phyloP scores from a whole-genome alignment of 2,113 vertebrate genomes.

The Peromyscus californicus region DNA sequence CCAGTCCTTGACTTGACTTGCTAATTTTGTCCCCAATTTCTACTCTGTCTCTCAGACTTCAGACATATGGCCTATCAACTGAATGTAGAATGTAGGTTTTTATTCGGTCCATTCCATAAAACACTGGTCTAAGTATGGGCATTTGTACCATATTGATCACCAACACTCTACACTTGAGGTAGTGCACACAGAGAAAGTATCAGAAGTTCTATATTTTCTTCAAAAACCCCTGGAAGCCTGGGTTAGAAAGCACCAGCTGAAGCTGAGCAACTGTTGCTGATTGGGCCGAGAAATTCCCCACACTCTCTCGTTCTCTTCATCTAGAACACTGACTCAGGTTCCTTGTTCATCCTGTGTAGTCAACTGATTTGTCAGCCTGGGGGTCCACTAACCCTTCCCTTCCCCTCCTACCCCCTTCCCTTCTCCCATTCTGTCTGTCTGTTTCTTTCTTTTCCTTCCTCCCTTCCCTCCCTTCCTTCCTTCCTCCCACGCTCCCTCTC shows the following conservation, averaged over 20 bases:
- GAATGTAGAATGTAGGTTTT: neutral
- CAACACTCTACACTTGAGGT: neutral
- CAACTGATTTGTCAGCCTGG: neutral
- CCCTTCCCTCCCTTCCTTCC: accelerated
- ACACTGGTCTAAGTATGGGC: neutral
- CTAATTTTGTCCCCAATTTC: neutral
- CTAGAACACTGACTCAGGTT: neutral
- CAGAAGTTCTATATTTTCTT: conserved; percentile 15
- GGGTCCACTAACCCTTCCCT: neutral
- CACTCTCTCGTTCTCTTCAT: neutral
- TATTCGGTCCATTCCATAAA: neutral
- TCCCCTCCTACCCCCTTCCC: too few relatives aligned
- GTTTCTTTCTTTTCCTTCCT: neutral
- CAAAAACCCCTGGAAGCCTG: neutral
- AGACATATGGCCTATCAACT: neutral
- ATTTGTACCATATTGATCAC: neutral
- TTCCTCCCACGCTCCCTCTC: accelerated
- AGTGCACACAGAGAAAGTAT: conserved; percentile 24
- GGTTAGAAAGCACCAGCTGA: neutral
- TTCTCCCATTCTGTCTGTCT: neutral
- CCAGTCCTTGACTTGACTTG: neutral
- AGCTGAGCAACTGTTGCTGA: neutral
- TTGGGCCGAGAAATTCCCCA: neutral
- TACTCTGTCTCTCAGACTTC: neutral
- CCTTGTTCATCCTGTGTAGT: neutral